phyloP scores from a whole-genome alignment of 2,113 vertebrate genomes.

The Alethe diademata region DNA sequence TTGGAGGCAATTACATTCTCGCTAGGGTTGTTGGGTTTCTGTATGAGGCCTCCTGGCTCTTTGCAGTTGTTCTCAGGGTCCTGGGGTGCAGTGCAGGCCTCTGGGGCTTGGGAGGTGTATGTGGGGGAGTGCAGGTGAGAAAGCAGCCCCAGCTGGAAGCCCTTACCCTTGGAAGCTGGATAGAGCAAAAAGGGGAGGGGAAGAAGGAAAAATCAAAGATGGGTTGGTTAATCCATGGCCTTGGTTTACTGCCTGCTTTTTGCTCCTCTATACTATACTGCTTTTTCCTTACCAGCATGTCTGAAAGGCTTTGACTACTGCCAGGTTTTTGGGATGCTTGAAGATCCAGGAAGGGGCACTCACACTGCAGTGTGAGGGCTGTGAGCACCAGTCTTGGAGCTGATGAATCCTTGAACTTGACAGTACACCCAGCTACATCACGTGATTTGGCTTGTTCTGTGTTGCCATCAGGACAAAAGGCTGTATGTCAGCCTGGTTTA shows the following conservation, averaged over 20 bases:
- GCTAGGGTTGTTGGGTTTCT: background rate
- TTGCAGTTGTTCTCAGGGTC: background rate
- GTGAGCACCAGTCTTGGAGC: background rate
- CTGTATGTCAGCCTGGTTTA: background rate
- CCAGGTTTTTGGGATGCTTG: background rate
- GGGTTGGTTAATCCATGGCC: background rate
- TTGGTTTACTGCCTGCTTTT: background rate
- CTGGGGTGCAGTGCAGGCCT: background rate
- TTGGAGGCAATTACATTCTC: conserved; percentile 21
- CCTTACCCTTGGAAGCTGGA: background rate
- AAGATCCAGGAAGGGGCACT: background rate
- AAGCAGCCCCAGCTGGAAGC: background rate
- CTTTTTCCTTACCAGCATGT: background rate
- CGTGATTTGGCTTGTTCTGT: background rate
- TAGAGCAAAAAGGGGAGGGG: background rate
- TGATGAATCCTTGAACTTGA: background rate
- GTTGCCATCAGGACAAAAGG: background rate
- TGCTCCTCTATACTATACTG: background rate
- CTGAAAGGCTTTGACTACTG: background rate
- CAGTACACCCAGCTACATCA: background rate
- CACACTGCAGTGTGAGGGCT: background rate
- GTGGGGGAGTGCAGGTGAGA: background rate
- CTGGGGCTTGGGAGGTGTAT: background rate
- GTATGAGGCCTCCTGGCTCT: background rate
- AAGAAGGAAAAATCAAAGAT: background rate